phyloP scores from a whole-genome alignment of 1,140 invertebrate species.

The Eupristina koningsbergeri region DNA sequence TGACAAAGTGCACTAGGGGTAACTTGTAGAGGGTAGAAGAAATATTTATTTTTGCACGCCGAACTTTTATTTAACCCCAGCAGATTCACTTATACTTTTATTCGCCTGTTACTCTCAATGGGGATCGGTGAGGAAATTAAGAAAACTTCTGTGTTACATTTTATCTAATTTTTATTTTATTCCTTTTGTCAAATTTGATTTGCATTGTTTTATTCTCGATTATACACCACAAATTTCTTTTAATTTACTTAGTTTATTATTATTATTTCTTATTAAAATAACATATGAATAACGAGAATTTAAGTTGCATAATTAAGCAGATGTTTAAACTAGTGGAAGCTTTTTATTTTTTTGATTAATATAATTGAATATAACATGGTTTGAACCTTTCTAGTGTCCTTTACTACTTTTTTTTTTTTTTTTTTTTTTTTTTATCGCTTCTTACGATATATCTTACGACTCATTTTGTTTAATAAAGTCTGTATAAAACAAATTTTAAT shows the following conservation, averaged over 20 bases:
- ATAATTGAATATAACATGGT: constrained; percentile 11
- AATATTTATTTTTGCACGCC: constrained; percentile 6
- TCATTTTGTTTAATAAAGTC: too few species aligned
- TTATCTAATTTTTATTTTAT: background rate
- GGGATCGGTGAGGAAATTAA: constrained; percentile 42
- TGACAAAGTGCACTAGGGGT: constrained; percentile 3
- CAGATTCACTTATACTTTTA: background rate
- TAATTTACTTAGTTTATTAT: constrained; percentile 43
- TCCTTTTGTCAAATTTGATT: background rate
- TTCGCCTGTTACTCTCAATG: constrained; percentile 3
- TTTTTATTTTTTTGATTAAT: constrained; percentile 42
- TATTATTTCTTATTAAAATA: constrained; percentile 33
- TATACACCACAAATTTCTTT: constrained; percentile 7
- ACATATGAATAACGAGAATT: background rate
- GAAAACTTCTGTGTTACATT: constrained; percentile 46
- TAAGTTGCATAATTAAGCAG: constrained; percentile 21
- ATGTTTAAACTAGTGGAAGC: constrained; percentile 24
- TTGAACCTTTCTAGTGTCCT: constrained; percentile 17
- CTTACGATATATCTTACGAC: too few species aligned
- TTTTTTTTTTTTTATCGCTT: too few species aligned
- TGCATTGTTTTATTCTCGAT: background rate
- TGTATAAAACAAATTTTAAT: too few species aligned
- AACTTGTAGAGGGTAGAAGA: constrained; percentile 27
- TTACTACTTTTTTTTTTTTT: constrained; percentile 40
- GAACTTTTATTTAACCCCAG: background rate